Evolutionary conservation across 2,888 invertebrate genomes (phyloP), one percentile per base, ranked within the genome.

Genomic region (Patella ulyssiponensis): DNA sequence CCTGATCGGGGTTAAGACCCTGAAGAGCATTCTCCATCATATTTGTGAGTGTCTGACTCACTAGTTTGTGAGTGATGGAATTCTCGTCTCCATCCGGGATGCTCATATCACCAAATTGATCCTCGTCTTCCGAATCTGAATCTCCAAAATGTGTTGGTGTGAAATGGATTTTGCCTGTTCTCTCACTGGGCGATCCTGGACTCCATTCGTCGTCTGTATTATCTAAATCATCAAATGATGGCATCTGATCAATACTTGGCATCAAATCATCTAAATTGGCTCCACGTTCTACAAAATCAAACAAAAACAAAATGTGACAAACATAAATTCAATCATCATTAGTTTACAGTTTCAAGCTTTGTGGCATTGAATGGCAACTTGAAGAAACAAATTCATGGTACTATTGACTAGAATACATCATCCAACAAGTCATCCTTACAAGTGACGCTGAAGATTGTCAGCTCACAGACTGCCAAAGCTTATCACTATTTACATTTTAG

Each of bases 151-250:
- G 88, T 12, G 86, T 81, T 2, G 86, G 81, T 33, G 82, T 79
- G 76, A 86, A 87, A 17, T 80, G 51, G 23, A 33, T 77, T 5
- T 9, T 71, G 77, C 54, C 71, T 51, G 75, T 15, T n/a, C 58
- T 72, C n/a, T 72, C 53, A 52, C 69, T 71, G 15, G 78, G 71
- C 53, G 76, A 44, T 12, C 76, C 74, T 12, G 82, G 80, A 9
- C 81, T 81, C 9, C 85, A 75, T 75, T 88, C 88, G 79, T 89
- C 89, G 79, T 88, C 88, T 4, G 87, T 87, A 74, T 88, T 82
- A 79, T 88, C 87, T 17, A 89, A 80, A 27, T 88, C 86, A 76
- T 86, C 87, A 78, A 86, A 86, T 7, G 88, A 88, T 7, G 89
- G 89, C 88, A 89, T 87, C 76, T 84, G 81, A 20, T 85, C 86